Base-by-base conservation (phyloP, 2,797 vertebrate genomes). In the Lagorchestes hirsutus region DNA sequence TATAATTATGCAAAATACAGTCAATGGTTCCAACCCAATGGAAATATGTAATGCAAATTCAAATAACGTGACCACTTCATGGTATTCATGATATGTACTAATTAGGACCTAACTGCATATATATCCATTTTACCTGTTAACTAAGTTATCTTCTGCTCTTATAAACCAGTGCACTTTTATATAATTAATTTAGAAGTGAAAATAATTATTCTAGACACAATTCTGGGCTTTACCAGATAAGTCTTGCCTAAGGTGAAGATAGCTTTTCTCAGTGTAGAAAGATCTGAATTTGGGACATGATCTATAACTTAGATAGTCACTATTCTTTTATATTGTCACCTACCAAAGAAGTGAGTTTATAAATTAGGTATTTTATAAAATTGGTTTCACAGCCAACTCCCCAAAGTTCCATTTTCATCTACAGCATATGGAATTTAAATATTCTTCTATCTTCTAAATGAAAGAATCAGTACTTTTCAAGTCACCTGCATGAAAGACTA, bases 401-500 rank as follows among this genome's bases (percentile, higher is more conserved):
- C n/a, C 24, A 9, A 31, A 40, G 54, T 93, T 40, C 16, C 22
- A 56, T 95, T 96, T 92, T 82, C 55, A 52, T n/a, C 94, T 58
- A 55, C 92, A 93, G 95, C n/a, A 93, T 92, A 93, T 90, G 27
- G 29, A n/a, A 40, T 52, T 90, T 10, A 46, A 34, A 46, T 0
- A 0, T 54, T 62, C 94, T 2, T 24, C n/a, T 24, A 59, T n/a
- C 92, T 40, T 94, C 57, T 24, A 27, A 57, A 31, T 22, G 54
- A 96, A 95, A 93, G 90, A 57, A 90, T 91, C 54, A 40, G 92
- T 55, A 94, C 56, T 92, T 59, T 90, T n/a, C 55, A 34, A 14
- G 40, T 28, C 95, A 91, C 13, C 22, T 58, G 54, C 13, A 55
- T 12, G 12, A 40, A 90, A 29, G 67, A 50, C 82, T 90, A 74